Evolutionary conservation across 1,140 invertebrate genomes (phyloP).

Genomic region (Drosophila neocordata): DNA sequence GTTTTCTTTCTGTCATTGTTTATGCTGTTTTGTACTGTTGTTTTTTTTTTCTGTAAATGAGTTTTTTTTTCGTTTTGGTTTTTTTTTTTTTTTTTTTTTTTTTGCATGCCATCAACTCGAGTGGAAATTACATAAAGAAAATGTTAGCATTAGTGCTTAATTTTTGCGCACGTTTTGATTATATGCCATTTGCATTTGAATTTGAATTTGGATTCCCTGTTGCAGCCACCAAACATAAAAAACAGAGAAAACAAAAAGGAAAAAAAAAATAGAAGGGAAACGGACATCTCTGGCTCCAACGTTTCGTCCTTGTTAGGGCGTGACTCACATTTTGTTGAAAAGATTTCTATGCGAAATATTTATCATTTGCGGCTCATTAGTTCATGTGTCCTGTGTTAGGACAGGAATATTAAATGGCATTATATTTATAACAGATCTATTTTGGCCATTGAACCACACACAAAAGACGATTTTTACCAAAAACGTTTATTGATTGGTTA

Average conservation of each 20-base stretch:
- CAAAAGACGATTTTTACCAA: not conserved
- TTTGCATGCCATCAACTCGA: conserved; percentile 40
- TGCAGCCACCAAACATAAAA: conserved; percentile 1
- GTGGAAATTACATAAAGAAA: conserved; percentile 67
- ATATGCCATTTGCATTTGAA: conserved; percentile 57
- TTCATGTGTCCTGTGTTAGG: conserved; percentile 29
- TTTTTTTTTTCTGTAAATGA: conserved; percentile 12
- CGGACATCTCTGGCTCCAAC: not conserved
- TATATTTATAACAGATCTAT: conserved; percentile 55
- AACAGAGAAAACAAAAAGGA: not conserved
- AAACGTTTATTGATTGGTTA: not conserved
- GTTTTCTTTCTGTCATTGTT: conserved; percentile 5
- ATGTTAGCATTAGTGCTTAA: conserved; percentile 50
- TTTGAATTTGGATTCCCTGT: conserved; percentile 53
- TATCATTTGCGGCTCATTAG: conserved; percentile 78
- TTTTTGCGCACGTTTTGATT: conserved; percentile 75
- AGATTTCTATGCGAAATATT: conserved; percentile 54
- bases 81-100: conserved; percentile 4
- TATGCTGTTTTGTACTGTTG: not conserved
- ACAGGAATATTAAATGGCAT: conserved; percentile 38
- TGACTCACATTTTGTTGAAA: conserved; percentile 49
- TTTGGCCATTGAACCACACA: not conserved
- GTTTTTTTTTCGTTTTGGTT: not conserved
- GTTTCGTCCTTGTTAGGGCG: not conserved
- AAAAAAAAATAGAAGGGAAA: not conserved